Percentiles rank a stretch among this genome's conserved stretches.
phyloP scores from a whole-genome alignment of 2,113 vertebrate genomes.

The Gallinago media region DNA sequence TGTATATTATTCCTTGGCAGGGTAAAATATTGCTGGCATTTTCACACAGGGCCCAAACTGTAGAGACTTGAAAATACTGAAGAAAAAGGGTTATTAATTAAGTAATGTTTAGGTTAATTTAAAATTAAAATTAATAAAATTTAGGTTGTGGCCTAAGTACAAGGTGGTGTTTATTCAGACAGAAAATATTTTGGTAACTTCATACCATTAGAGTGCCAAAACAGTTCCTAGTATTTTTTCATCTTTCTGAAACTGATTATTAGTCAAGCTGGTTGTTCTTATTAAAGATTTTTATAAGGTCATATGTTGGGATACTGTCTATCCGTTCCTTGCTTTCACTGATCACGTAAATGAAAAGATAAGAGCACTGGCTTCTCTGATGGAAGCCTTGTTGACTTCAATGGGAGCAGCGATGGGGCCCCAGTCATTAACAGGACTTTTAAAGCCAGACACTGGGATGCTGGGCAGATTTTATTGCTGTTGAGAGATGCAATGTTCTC shows the following conservation, averaged over 20 bases:
- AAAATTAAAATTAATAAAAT: neutral
- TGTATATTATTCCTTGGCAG: neutral
- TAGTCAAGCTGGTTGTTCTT: slow-evolving; percentile 15
- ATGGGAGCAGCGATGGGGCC: rapidly evolving
- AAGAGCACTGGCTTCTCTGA: rapidly evolving
- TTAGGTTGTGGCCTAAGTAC: neutral
- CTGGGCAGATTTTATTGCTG: neutral
- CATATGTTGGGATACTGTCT: neutral
- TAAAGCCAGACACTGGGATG: neutral
- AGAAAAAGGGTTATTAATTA: neutral
- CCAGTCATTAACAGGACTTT: neutral
- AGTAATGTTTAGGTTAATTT: neutral
- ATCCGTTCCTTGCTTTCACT: slow-evolving; percentile 31
- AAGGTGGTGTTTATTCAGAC: neutral
- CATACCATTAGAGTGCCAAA: neutral
- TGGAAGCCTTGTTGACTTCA: neutral
- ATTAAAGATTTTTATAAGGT: neutral
- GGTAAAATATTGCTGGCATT: neutral
- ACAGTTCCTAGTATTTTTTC: neutral
- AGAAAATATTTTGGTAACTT: neutral
- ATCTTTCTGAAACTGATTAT: slow-evolving; percentile 1
- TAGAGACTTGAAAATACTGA: neutral
- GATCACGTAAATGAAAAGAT: neutral
- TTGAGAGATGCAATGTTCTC: slow-evolving; percentile 1
- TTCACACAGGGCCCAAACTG: neutral